Base-by-base conservation (phyloP, 2,113 vertebrate species). In the Melierax canorus region DNA sequence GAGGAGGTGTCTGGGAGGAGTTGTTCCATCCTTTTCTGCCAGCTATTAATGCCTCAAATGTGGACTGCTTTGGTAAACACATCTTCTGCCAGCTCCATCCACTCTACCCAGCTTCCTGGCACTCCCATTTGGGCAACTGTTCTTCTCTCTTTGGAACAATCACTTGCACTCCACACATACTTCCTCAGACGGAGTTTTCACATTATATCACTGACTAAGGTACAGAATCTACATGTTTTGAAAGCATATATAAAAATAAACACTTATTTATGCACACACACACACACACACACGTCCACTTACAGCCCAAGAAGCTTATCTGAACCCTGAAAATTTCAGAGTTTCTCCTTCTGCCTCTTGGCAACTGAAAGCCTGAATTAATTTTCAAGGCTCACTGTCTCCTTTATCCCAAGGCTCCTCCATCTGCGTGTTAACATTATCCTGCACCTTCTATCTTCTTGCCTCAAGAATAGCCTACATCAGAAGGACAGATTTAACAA, bases 21-120 rank as follows among this genome's bases (percentile, higher is more conserved):
- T 41, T 91, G 91, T 95, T 97, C 91, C 77, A 79, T 78, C 53
- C 63, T 76, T 53, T 84, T 82, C 73, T 94, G 97, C 89, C 95
- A 96, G 81, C 79, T 91, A 62, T 21, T 95, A 89, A 95, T 78
- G 92, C 51, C 69, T 94, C 2, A 0, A 64, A 79, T 45, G 10
- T 39, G 73, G 73, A 72, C 80, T 94, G 71, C 91, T 95, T 72
- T 66, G 77, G 83, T 92, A 94, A 97, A 96, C 77, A 91, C n/a
- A 53, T 87, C 62, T 87, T 75, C 62, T 79, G 83, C 96, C 97
- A 97, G 69, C 66, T 87, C 60, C 60, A 89, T 66, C 73, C 68
- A 60, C 39, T 93, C 88, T 94, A 86, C 58, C 69, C 69, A 85
- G 92, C 73, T 78, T 86, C 60, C 86, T 78, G 74, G 88, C 76